Evolutionary conservation across 2,113 vertebrate species (phyloP).

Genomic region (Aphelocoma coerulescens): DNA sequence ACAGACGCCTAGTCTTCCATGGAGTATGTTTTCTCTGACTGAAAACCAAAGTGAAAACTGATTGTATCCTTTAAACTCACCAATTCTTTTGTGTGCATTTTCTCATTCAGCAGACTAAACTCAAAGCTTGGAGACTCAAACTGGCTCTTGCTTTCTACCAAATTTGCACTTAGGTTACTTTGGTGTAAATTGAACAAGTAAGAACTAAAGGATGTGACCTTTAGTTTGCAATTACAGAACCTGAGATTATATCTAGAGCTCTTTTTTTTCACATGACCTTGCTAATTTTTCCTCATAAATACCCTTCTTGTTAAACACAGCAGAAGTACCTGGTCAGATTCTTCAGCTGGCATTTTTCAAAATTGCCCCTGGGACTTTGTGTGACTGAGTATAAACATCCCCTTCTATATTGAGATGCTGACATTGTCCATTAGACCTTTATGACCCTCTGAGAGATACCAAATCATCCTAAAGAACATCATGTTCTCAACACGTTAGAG

Average conservation of each 20-base stretch:
- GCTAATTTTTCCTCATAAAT: neutral
- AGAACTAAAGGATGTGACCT: neutral
- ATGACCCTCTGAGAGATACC: neutral
- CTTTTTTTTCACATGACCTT: neutral
- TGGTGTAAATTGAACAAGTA: neutral
- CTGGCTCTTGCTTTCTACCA: neutral
- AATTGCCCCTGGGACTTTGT: neutral
- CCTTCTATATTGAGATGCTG: neutral
- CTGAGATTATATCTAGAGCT: neutral
- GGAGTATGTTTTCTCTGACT: neutral
- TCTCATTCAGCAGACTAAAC: neutral
- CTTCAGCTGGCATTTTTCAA: neutral
- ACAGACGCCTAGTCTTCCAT: neutral
- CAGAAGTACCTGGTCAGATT: neutral
- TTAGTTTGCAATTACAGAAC: neutral
- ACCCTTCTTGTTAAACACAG: neutral
- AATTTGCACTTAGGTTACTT: neutral
- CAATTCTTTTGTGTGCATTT: neutral
- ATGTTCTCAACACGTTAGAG: neutral
- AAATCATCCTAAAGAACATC: neutral
- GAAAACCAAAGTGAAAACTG: neutral
- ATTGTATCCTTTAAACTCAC: neutral
- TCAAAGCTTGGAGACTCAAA: neutral
- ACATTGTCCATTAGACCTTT: neutral
- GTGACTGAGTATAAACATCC: neutral